Percentiles rank a stretch among this genome's conserved stretches.
These are phyloP conservation scores for Sipha maydis DNA, from an alignment of 2,888 invertebrate genomes.

Conservation along the genomic window DNA sequence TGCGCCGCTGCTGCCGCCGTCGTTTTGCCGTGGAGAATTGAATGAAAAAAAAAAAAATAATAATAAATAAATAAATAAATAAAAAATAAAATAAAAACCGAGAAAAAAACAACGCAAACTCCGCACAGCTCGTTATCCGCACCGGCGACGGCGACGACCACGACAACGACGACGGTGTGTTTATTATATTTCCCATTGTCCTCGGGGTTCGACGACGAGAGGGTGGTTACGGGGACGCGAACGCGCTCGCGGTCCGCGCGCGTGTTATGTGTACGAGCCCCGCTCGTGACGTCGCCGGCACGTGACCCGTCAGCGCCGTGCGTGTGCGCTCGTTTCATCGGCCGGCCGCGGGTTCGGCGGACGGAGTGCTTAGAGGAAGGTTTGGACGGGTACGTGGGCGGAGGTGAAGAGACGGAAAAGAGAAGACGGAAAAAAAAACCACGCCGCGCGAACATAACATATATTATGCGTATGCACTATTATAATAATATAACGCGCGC, in stretches of 20 bases:
- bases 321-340: background rate
- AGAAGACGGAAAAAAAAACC: constrained; percentile 5
- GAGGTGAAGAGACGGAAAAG: background rate
- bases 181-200: constrained; percentile 56
- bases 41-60: constrained; percentile 1
- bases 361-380: background rate
- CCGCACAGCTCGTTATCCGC: constrained; percentile 25
- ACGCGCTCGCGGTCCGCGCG: background rate
- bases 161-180: constrained; percentile 10
- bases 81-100: background rate
- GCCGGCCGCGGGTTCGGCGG: background rate
- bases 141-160: background rate
- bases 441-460: background rate
- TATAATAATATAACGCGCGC: background rate
- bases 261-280: background rate
- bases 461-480: too few species aligned
- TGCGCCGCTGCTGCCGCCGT: background rate
- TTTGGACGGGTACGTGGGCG: too few species aligned
- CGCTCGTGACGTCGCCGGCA: constrained; percentile 51
- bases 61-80: background rate
- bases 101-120: background rate
- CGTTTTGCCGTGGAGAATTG: background rate
- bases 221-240: constrained; percentile 6
- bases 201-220: constrained; percentile 13
- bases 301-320: constrained; percentile 52